Evolutionary conservation across 2,113 vertebrate species (phyloP).

Genomic region (Neomonachus schauinslandi): DNA sequence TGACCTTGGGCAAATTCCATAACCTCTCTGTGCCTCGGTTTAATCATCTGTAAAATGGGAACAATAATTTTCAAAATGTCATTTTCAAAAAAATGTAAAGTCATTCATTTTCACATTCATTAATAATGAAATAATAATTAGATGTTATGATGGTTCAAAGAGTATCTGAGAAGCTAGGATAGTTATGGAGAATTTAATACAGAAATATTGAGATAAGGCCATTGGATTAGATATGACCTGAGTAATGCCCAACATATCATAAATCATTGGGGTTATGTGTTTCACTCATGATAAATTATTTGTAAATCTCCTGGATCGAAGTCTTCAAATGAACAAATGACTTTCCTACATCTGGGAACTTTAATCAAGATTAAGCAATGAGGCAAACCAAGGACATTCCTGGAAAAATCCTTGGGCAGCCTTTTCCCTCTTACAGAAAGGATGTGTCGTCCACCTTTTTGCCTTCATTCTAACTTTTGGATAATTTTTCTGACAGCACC

Average conservation of each 20-base stretch:
- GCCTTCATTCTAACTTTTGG: background rate
- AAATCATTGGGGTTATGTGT: background rate
- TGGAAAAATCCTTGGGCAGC: background rate
- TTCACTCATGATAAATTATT: background rate
- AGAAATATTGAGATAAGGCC: background rate
- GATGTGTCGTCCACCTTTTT: background rate
- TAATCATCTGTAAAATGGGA: background rate
- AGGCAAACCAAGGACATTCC: background rate
- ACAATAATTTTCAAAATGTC: background rate
- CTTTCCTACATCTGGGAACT: background rate
- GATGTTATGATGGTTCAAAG: background rate
- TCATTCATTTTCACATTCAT: background rate
- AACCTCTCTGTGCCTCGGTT: background rate
- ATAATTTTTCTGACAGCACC: background rate
- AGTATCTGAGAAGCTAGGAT: background rate
- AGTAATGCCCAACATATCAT: background rate
- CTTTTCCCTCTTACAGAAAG: background rate
- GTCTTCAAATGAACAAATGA: background rate
- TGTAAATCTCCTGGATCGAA: background rate
- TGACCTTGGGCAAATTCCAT: background rate
- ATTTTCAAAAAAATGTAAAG: slow-evolving; percentile 16
- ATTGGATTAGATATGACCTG: background rate
- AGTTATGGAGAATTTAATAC: background rate
- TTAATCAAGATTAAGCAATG: background rate
- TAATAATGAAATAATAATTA: background rate